Percentiles rank a stretch among this genome's conserved stretches.
Conservation (phyloP, 2,888 invertebrate genomes). For the Pollenia labialis region DNA sequence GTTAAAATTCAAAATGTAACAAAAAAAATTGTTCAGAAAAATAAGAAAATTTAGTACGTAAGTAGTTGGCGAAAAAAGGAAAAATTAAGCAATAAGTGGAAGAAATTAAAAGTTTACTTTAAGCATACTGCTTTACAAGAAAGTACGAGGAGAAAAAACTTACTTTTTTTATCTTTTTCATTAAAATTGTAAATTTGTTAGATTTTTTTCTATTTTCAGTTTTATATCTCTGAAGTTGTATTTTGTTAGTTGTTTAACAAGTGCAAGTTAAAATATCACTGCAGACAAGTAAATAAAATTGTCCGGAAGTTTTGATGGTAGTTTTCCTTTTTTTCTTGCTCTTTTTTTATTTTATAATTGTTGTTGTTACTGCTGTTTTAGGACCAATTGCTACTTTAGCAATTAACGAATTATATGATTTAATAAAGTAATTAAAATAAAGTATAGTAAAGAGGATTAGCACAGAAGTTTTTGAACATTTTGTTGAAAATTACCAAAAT, state of each 20-base stretch:
- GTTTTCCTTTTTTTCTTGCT: not conserved
- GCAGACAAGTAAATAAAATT: constrained; percentile 70
- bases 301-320: constrained; percentile 62
- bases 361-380: constrained; percentile 17
- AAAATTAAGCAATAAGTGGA: constrained; percentile 68
- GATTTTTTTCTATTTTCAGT: constrained; percentile 24
- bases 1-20: constrained; percentile 42
- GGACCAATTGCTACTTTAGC: constrained; percentile 42
- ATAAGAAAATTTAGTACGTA: constrained; percentile 1
- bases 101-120: constrained; percentile 73
- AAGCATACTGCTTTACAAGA: constrained; percentile 53
- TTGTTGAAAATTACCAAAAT: constrained; percentile 37
- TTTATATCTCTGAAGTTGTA: constrained; percentile 10
- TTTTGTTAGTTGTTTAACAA: constrained; percentile 44
- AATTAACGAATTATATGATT: constrained; percentile 67
- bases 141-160: not conserved
- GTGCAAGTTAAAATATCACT: constrained; percentile 70
- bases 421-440: constrained; percentile 60
- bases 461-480: constrained; percentile 31
- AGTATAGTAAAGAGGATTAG: constrained; percentile 54
- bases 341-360: not conserved
- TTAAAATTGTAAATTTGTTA: constrained; percentile 67
- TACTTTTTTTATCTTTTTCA: constrained; percentile 51
- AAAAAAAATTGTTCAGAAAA: constrained; percentile 16
- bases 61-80: constrained; percentile 44